phyloP scores from a whole-genome alignment of 2,888 invertebrate genomes.

The Volucella bombylans region DNA sequence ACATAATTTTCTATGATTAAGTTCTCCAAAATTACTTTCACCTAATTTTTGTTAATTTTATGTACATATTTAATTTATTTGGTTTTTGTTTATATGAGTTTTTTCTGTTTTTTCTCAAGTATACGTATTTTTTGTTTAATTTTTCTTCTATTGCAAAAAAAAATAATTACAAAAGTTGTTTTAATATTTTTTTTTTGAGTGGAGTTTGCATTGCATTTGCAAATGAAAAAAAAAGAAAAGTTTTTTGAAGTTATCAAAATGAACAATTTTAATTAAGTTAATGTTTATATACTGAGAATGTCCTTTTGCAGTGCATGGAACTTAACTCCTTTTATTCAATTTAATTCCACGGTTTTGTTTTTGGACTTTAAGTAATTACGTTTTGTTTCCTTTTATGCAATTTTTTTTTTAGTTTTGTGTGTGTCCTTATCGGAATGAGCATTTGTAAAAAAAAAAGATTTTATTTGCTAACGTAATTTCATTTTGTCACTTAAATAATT shows the following conservation, averaged over 20 bases:
- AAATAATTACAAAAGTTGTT: constrained; percentile 15
- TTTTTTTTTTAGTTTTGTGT: constrained; percentile 34
- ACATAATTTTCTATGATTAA: constrained; percentile 36
- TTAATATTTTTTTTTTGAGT: constrained; percentile 35
- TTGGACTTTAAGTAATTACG: constrained; percentile 1
- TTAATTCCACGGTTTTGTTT: constrained; percentile 24
- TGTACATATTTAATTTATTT: constrained; percentile 36
- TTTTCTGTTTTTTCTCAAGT: no score
- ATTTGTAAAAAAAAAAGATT: constrained; percentile 58
- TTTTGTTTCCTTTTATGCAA: constrained; percentile 9
- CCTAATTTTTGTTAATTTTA: constrained; percentile 31
- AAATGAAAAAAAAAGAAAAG: neutral
- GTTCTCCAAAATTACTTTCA: constrained; percentile 45
- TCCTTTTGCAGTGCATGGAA: constrained; percentile 58
- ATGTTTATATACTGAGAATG: constrained; percentile 41
- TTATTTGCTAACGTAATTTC: constrained; percentile 37
- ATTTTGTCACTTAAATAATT: constrained; percentile 28
- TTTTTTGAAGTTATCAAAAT: constrained; percentile 21
- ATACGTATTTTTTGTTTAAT: constrained; percentile 41
- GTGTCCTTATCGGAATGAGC: constrained; percentile 61
- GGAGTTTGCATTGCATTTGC: constrained; percentile 58
- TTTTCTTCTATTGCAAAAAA: constrained; percentile 55
- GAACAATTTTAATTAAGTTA: constrained; percentile 43
- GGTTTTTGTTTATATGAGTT: neutral
- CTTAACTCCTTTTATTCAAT: constrained; percentile 9